Percentiles rank a stretch among this genome's conserved stretches.
Conservation (phyloP, 2,888 invertebrate species). For the Agonopterix alstromeriana region DNA sequence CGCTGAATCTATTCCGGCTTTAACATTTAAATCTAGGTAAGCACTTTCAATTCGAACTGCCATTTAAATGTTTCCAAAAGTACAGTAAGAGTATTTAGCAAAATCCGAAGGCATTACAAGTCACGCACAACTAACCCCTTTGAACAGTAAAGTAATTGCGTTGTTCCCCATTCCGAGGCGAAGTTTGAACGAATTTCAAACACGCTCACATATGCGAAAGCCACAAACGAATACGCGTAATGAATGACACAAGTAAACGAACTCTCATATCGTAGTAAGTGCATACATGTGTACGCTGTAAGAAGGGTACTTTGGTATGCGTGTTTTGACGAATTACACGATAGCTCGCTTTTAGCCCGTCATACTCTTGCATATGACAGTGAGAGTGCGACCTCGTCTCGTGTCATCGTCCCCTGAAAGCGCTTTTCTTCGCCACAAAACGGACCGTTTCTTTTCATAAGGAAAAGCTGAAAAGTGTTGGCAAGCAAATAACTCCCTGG, state of each 20-base stretch:
- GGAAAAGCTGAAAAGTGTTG: constrained; percentile 76
- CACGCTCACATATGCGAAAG: constrained; percentile 20
- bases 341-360: constrained; percentile 64
- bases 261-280: constrained; percentile 1
- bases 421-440: constrained; percentile 74
- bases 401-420: constrained; percentile 77
- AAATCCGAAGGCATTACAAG: constrained; percentile 11
- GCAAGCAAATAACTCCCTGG: constrained; percentile 75
- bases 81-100: not conserved
- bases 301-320: too few species aligned
- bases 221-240: constrained; percentile 25
- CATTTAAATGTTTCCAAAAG: too few species aligned
- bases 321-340: constrained; percentile 46
- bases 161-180: constrained; percentile 36
- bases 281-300: too few species aligned
- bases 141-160: constrained; percentile 47
- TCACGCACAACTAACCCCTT: constrained; percentile 37
- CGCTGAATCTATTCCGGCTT: not conserved
- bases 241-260: constrained; percentile 16
- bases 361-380: constrained; percentile 66
- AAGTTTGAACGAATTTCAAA: constrained; percentile 39
- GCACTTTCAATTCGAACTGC: too few species aligned
- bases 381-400: constrained; percentile 72
- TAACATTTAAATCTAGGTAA: too few species aligned
- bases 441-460: constrained; percentile 76